These are phyloP conservation scores for Monarcha castaneiventris DNA, from an alignment of 2,113 vertebrate species.

Conservation along the genomic window DNA sequence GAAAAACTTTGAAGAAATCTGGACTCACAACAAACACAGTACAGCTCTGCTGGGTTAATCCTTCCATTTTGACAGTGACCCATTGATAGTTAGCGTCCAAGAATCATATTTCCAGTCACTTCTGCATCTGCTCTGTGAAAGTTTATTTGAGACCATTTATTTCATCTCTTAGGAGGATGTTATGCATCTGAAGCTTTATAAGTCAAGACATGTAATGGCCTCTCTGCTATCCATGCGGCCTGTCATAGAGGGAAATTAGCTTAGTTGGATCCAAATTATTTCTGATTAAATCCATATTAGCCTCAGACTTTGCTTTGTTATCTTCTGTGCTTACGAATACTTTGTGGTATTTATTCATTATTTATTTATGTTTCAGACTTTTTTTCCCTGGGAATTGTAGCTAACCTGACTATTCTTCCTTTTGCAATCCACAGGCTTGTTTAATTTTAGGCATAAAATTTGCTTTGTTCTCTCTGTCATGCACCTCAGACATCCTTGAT, in stretches of 20 bases:
- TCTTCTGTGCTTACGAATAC: background rate
- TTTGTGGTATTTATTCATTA: conserved; percentile 29
- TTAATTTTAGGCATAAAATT: background rate
- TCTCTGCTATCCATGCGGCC: background rate
- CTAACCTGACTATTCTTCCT: background rate
- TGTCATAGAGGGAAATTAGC: conserved; percentile 9
- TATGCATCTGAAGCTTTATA: conserved; percentile 29
- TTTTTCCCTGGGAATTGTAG: background rate
- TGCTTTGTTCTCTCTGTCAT: background rate
- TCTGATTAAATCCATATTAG: conserved; percentile 52
- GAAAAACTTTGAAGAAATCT: conserved; percentile 48
- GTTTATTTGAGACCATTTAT: conserved; percentile 40
- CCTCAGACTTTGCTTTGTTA: conserved; percentile 24
- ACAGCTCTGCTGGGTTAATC: conserved; percentile 29
- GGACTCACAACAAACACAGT: conserved; percentile 38
- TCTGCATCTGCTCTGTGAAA: conserved; percentile 35
- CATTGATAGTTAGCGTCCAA: background rate
- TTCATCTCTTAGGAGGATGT: conserved; percentile 29
- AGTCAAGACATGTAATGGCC: background rate
- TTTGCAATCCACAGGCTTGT: background rate
- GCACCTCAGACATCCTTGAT: background rate
- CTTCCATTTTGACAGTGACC: conserved; percentile 16
- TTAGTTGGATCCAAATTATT: conserved; percentile 10
- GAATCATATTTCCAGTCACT: background rate
- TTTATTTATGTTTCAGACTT: conserved; percentile 10